Base-by-base conservation (phyloP, 2,113 vertebrate species). In the Mesocricetus auratus region DNA sequence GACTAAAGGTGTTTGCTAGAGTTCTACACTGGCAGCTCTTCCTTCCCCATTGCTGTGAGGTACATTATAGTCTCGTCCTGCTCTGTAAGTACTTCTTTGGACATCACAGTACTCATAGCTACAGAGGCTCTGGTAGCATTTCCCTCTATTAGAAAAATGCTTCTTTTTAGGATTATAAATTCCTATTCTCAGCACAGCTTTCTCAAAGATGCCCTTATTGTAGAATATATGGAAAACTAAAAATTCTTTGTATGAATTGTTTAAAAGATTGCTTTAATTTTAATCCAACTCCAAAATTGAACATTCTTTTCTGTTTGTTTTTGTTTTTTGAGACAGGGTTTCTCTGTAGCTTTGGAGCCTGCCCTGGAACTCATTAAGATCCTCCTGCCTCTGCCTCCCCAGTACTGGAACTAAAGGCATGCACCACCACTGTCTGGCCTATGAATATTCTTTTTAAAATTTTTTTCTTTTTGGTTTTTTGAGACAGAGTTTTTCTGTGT, bases 141-240 rank as follows among this genome's bases (percentile, higher is more conserved):
- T 81, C 99, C 98, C 97, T 99, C 99, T 98, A 99, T 99, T 99
- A 99, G 99, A 68, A 99, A 29, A 99, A 99, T 0, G 99, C 98
- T 99, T 99, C 98, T 98, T 99, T 98, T 99, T 99, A 95, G 99
- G 99, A 98, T 99, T 99, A 98, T 99, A 97, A 95, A 99, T 99
- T 71, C 99, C 99, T 99, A 99, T 99, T 96, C 99, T 97, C 83
- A 99, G 98, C 99, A 99, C 99, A 98, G 99, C 99, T 92, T 99
- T 97, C 98, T 99, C 99, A 98, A 99, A 99, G 96, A 97, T 97
- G 6, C 99, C 99, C 97, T 99, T 99, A 98, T 98, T 99, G 90
- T 99, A 99, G 26, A 99, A 97, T 45, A 99, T 99, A n/a, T n/a
- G n/a, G n/a, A n/a, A n/a, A 99, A 99, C 15, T 83, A 99, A 99